Evolutionary conservation across 2,113 vertebrate species (phyloP).

Genomic region (Raja brachyura): DNA sequence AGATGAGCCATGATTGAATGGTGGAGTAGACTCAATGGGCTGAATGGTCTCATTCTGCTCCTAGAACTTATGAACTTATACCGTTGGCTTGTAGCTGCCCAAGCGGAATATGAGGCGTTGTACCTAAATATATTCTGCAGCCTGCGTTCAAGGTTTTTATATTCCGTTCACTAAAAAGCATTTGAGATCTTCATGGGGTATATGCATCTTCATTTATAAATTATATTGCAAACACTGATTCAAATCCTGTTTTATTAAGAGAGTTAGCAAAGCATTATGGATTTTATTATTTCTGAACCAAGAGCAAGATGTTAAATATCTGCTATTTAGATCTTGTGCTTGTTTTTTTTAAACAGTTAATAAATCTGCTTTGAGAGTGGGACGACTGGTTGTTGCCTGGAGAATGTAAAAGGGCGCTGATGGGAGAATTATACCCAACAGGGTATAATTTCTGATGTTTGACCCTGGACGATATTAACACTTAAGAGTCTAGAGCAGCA

Average conservation of each 20-base stretch:
- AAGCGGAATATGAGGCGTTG: too few relatives aligned
- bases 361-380: background rate
- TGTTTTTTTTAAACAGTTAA: background rate
- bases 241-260: background rate
- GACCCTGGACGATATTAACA: background rate
- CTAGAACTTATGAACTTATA: too few relatives aligned
- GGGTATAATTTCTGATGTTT: background rate
- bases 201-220: background rate
- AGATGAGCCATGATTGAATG: too few relatives aligned
- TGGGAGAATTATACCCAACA: background rate
- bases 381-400: background rate
- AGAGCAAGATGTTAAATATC: background rate
- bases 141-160: background rate
- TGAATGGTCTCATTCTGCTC: too few relatives aligned
- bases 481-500: background rate
- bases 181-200: background rate
- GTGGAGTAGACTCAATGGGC: too few relatives aligned
- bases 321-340: background rate
- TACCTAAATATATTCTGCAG: background rate
- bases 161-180: slow-evolving; percentile 7
- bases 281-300: background rate
- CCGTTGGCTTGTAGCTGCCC: too few relatives aligned
- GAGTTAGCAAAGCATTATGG: background rate
- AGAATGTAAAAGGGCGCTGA: background rate
- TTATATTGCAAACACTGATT: background rate